Evolutionary conservation across 2,888 invertebrate genomes (phyloP).

Genomic region (Gortyna flavago): DNA sequence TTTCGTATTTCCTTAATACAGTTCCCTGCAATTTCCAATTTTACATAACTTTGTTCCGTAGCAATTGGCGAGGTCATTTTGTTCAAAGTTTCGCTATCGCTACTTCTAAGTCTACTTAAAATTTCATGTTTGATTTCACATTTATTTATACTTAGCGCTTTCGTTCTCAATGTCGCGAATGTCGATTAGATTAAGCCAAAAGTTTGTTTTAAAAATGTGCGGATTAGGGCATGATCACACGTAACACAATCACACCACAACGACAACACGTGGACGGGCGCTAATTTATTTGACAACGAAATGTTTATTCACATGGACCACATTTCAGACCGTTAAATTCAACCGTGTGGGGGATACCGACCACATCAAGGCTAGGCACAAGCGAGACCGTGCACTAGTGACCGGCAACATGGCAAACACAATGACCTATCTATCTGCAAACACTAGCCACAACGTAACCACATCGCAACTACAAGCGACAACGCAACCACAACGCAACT

Average conservation of each 20-base stretch:
- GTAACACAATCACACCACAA: not conserved
- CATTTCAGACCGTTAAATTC: not conserved
- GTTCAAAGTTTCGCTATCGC: conserved; percentile 49
- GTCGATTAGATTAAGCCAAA: conserved; percentile 32
- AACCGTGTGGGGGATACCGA: not conserved
- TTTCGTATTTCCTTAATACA: conserved; percentile 54
- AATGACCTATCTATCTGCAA: not conserved
- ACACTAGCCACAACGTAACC: not conserved
- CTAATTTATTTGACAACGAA: not conserved
- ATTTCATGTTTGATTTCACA: conserved; percentile 67
- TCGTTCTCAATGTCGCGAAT: conserved; percentile 48
- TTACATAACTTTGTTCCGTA: conserved; percentile 51
- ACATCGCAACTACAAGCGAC: not conserved
- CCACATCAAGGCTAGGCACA: not conserved
- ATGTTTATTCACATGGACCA: not conserved
- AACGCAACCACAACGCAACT: not conserved
- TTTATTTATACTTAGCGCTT: conserved; percentile 59
- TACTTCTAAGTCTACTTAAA: conserved; percentile 65
- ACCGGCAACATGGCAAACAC: not conserved
- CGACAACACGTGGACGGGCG: not conserved
- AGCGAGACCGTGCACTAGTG: not conserved
- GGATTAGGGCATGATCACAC: not conserved
- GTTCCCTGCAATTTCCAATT: conserved; percentile 52
- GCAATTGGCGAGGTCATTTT: conserved; percentile 60
- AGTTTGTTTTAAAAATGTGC: conserved; percentile 44